Conservation (phyloP, 2,113 vertebrate species). For the Heptranchias perlo region DNA sequence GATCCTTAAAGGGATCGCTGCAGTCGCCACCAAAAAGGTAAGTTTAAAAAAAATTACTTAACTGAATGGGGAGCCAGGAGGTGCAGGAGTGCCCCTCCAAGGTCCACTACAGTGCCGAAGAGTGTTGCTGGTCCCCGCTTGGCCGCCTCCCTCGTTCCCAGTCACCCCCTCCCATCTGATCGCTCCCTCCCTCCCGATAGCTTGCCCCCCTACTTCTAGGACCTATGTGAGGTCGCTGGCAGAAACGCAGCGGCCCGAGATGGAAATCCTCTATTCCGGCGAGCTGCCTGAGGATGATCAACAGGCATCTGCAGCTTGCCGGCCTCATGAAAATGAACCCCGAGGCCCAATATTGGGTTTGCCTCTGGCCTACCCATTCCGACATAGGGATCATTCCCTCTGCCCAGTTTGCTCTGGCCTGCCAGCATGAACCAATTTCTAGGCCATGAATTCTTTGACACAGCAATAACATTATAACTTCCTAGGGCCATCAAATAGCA, state of each 20-base stretch:
- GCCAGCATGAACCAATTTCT: neutral
- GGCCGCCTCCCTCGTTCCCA: neutral
- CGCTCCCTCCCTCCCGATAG: too few relatives aligned
- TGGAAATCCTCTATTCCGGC: neutral
- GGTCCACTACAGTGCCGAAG: neutral
- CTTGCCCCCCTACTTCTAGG: neutral
- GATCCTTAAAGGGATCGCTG: neutral
- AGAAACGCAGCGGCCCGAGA: neutral
- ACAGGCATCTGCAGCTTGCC: too few relatives aligned
- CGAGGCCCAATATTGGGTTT: neutral
- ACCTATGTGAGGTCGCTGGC: neutral
- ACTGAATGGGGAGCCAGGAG: neutral
- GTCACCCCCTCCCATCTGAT: neutral
- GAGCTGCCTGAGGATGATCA: neutral
- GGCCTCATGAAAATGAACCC: too few relatives aligned
- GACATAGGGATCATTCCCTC: neutral
- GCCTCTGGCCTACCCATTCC: neutral
- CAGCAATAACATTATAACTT: neutral
- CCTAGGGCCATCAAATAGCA: too few relatives aligned
- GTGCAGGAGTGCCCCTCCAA: neutral
- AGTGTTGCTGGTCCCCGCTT: neutral
- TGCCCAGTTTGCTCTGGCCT: neutral
- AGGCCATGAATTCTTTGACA: neutral
- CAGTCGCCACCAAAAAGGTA: neutral
- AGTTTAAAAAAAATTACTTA: neutral